phyloP scores from a whole-genome alignment of 2,797 vertebrate species.

The Tiaroga cobitis region DNA sequence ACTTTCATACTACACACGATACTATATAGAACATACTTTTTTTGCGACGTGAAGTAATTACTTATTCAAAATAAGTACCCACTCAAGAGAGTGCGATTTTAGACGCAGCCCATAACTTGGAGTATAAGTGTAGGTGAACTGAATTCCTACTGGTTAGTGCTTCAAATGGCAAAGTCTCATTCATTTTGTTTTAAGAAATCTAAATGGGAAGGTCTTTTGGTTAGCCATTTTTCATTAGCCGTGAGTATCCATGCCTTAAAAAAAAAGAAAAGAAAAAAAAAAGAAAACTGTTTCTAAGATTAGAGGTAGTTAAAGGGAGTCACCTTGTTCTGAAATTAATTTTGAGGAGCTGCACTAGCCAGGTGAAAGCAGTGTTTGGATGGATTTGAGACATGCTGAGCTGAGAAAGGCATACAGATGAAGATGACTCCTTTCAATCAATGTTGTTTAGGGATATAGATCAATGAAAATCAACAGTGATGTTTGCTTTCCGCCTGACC shows the following conservation, averaged over 20 bases:
- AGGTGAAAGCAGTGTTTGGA: constrained; percentile 44
- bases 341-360: constrained; percentile 17
- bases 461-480: constrained; percentile 58
- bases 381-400: constrained; percentile 22
- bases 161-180: neutral
- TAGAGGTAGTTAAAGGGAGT: neutral
- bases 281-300: neutral
- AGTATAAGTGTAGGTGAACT: neutral
- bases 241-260: neutral
- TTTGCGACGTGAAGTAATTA: no score
- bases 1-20: no score
- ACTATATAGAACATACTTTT: no score
- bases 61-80: no score
- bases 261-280: neutral
- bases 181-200: neutral
- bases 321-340: constrained; percentile 43
- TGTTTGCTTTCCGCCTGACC: constrained; percentile 60
- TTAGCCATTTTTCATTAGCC: constrained; percentile 4
- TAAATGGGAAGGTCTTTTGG: neutral
- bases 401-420: constrained; percentile 57
- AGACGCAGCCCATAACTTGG: no score
- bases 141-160: neutral
- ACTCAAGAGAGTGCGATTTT: no score
- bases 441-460: constrained; percentile 50
- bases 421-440: constrained; percentile 56